A percentile compares a stretch with the other conserved stretches of the same genome.
These are phyloP conservation scores for Caenorhabditis elegans DNA, from an alignment of 1,140 invertebrate genomes.

Conservation along the genomic window DNA sequence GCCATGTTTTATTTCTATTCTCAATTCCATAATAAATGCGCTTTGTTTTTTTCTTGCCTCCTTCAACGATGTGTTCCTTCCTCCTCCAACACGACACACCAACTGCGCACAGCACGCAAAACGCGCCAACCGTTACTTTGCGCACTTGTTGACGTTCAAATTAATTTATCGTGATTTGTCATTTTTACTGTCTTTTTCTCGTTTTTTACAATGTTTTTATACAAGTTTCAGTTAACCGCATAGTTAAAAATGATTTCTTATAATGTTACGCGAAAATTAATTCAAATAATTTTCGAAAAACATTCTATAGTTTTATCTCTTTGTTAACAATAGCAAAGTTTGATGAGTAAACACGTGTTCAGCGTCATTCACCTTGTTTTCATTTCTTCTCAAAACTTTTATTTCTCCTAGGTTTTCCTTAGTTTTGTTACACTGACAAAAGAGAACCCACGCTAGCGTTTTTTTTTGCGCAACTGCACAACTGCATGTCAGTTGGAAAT, in stretches of 20 bases:
- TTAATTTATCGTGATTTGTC: neutral
- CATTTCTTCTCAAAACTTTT: slow-evolving; percentile 16
- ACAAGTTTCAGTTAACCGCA: neutral
- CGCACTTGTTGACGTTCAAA: neutral
- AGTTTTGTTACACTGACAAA: slow-evolving; percentile 12
- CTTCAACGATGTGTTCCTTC: no score
- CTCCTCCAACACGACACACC: no score
- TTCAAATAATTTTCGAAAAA: no score
- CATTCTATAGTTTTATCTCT: no score
- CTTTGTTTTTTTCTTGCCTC: no score
- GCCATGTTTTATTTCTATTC: no score
- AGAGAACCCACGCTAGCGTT: neutral
- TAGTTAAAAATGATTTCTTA: no score
- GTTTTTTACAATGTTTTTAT: neutral
- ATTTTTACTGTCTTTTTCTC: neutral
- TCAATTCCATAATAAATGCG: no score
- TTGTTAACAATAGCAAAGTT: no score
- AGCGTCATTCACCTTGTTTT: neutral
- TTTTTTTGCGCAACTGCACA: neutral
- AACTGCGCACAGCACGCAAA: neutral
- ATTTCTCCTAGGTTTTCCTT: neutral
- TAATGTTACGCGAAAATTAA: no score
- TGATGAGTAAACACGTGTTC: slow-evolving; percentile 24
- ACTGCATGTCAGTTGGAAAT: slow-evolving; percentile 9
- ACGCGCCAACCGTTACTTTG: neutral